A percentile compares a stretch with the other conserved stretches of the same genome.
phyloP scores from a whole-genome alignment of 1,140 invertebrate genomes.

The Drosophila arizonae region DNA sequence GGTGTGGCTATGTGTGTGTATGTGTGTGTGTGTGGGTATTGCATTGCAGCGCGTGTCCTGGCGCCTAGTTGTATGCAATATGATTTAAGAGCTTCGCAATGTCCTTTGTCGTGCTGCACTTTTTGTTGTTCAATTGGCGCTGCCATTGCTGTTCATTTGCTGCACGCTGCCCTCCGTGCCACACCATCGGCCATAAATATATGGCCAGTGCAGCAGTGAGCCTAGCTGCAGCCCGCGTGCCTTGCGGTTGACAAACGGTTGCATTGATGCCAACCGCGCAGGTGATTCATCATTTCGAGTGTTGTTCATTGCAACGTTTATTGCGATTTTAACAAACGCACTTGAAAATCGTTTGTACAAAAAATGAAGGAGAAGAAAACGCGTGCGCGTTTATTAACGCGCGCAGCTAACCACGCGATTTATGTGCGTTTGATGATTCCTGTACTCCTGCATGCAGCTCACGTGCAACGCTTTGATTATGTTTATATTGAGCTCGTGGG shows the following conservation, averaged over 20 bases:
- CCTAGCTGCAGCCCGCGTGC: slow-evolving; percentile 55
- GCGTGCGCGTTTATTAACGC: slow-evolving; percentile 14
- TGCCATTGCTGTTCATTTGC: slow-evolving; percentile 62
- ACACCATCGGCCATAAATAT: slow-evolving; percentile 56
- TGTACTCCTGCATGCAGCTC: not conserved
- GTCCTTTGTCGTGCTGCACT: slow-evolving; percentile 59
- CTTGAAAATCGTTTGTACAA: slow-evolving; percentile 46
- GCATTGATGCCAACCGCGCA: slow-evolving; percentile 71
- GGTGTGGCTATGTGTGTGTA: slow-evolving; percentile 6
- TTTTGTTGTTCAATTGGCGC: slow-evolving; percentile 69
- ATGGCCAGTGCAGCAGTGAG: slow-evolving; percentile 50
- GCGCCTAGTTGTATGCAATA: slow-evolving; percentile 73
- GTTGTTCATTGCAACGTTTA: slow-evolving; percentile 82
- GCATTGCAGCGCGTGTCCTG: slow-evolving; percentile 52
- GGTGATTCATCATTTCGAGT: slow-evolving; percentile 82
- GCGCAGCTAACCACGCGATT: not conserved
- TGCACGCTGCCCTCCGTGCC: slow-evolving; percentile 34
- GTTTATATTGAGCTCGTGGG: not conserved
- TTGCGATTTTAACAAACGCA: slow-evolving; percentile 82
- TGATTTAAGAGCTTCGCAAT: slow-evolving; percentile 70
- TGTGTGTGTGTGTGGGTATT: slow-evolving; percentile 35
- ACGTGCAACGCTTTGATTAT: not conserved
- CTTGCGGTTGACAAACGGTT: slow-evolving; percentile 77
- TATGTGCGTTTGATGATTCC: slow-evolving; percentile 9
- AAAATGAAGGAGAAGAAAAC: not conserved